These are phyloP conservation scores for Nesoenas mayeri DNA, from an alignment of 2,113 vertebrate genomes.

Conservation along the genomic window DNA sequence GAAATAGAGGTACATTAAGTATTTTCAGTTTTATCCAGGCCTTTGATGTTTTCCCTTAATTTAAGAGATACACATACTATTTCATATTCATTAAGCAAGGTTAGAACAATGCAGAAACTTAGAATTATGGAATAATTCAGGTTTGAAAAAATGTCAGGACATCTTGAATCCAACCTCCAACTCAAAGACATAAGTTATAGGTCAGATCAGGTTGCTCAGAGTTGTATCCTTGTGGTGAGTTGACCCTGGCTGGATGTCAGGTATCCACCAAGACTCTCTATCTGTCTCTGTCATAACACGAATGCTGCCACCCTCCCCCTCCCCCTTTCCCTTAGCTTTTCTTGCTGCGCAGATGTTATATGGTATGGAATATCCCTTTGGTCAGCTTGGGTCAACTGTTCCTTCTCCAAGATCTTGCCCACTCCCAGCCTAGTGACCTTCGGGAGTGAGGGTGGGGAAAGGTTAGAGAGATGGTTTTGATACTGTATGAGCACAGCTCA, in stretches of 20 bases:
- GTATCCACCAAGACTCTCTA: not conserved
- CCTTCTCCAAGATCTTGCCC: no score
- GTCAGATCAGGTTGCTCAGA: not conserved
- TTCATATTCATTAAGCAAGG: not conserved
- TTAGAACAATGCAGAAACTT: not conserved
- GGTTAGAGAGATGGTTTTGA: no score
- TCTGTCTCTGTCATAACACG: no score
- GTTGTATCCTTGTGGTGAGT: not conserved
- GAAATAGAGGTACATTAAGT: not conserved
- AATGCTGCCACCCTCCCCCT: no score
- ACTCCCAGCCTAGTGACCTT: no score
- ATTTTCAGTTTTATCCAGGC: not conserved
- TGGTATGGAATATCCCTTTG: no score
- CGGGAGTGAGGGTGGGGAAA: no score
- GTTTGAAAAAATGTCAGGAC: not conserved
- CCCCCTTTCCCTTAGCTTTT: no score
- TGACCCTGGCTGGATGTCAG: no score
- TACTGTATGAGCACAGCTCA: no score
- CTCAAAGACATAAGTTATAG: not conserved
- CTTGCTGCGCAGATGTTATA: no score
- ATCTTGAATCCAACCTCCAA: not conserved
- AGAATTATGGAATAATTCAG: not conserved
- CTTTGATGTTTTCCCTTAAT: not conserved
- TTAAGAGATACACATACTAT: not conserved
- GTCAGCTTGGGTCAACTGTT: no score